Evolutionary conservation across 1,140 invertebrate species (phyloP).

Genomic region (Cyphomyrmex costatus): DNA sequence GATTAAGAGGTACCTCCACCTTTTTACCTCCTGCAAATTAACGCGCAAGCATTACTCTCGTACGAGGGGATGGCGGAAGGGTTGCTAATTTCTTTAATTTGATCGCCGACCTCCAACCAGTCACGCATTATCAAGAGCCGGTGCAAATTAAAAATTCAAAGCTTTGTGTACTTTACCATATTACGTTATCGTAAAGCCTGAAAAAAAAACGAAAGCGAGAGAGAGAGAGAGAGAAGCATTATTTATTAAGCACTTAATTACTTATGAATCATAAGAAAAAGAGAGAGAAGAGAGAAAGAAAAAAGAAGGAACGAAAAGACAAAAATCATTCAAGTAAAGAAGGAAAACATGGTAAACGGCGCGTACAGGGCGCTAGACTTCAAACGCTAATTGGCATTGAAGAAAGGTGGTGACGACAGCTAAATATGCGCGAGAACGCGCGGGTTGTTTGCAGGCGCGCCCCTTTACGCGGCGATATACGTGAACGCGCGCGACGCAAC

Average conservation of each 20-base stretch:
- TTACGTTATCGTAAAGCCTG: slow-evolving; percentile 33
- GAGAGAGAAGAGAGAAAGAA: slow-evolving; percentile 41
- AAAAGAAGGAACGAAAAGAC: background rate
- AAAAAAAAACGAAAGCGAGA: slow-evolving; percentile 62
- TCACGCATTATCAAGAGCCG: slow-evolving; percentile 65
- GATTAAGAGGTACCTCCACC: slow-evolving; percentile 32
- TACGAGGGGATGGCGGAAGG: slow-evolving; percentile 33
- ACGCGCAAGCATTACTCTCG: slow-evolving; percentile 21
- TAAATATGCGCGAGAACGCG: slow-evolving; percentile 74
- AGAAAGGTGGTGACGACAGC: slow-evolving; percentile 84
- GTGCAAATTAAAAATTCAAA: slow-evolving; percentile 67
- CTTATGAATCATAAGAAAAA: background rate
- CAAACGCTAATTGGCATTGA: slow-evolving; percentile 85
- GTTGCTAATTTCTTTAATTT: slow-evolving; percentile 77
- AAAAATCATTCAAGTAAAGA: background rate
- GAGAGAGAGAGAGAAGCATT: slow-evolving; percentile 62
- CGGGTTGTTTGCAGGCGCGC: background rate
- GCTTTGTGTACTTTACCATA: slow-evolving; percentile 17
- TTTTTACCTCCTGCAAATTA: background rate
- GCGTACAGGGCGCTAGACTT: slow-evolving; percentile 60
- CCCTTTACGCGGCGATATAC: slow-evolving; percentile 10
- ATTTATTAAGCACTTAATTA: slow-evolving; percentile 4
- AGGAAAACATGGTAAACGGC: slow-evolving; percentile 33
- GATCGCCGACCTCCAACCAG: slow-evolving; percentile 41
- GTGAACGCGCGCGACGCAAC: background rate